Percentiles rank a stretch among this genome's conserved stretches.
These are phyloP conservation scores for Polyommatus iphigenia DNA, from an alignment of 2,888 invertebrate genomes.

Conservation along the genomic window DNA sequence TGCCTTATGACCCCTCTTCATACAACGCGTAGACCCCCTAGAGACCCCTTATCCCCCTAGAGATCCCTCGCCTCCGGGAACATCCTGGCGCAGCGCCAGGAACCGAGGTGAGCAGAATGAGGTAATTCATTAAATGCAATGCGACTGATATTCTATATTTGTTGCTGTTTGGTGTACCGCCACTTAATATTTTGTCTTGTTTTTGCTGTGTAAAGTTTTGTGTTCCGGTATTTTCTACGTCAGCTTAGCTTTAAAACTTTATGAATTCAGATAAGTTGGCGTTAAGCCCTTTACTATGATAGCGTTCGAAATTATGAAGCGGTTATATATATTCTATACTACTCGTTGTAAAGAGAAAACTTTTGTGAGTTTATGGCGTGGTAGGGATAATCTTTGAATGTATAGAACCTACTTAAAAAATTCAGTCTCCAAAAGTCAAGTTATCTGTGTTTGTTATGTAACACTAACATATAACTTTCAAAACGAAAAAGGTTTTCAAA, in stretches of 20 bases:
- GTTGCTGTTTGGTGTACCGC: constrained; percentile 8
- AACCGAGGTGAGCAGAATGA: constrained; percentile 26
- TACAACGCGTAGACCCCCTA: neutral
- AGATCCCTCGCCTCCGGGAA: neutral
- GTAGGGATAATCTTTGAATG: neutral
- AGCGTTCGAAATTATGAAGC: neutral
- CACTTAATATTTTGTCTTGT: constrained; percentile 16
- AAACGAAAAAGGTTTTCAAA: too few species aligned
- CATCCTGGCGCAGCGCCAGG: neutral
- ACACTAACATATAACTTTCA: too few species aligned
- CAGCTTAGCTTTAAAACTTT: neutral
- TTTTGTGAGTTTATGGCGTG: neutral
- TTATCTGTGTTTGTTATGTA: too few species aligned
- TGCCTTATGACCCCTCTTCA: neutral
- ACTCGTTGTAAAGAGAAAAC: neutral
- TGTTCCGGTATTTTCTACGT: neutral
- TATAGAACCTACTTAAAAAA: too few species aligned
- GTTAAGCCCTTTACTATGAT: neutral
- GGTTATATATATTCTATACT: neutral
- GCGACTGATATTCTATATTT: constrained; percentile 13
- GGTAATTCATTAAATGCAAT: constrained; percentile 30
- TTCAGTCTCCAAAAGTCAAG: too few species aligned
- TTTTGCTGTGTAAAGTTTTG: neutral
- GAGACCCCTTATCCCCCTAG: neutral
- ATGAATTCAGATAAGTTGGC: neutral